A percentile compares a stretch with the other conserved stretches of the same genome.
phyloP scores from a whole-genome alignment of 2,113 vertebrate species.

The Oryzias woworae region DNA sequence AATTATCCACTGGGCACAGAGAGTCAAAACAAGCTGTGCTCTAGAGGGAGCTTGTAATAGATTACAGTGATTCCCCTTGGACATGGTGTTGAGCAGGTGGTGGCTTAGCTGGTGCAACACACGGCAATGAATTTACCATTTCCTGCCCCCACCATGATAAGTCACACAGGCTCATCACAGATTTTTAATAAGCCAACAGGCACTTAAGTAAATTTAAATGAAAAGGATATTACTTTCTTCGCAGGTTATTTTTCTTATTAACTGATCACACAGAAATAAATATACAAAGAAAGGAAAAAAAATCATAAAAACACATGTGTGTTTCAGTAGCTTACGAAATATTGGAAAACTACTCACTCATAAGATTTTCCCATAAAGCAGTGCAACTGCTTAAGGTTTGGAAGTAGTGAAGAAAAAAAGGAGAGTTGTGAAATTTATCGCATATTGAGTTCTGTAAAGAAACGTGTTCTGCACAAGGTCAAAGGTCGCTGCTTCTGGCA shows the following conservation, averaged over 20 bases:
- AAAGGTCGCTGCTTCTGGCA: neutral
- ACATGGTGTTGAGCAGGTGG: conserved; percentile 78
- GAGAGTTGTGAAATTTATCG: no score
- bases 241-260: conserved; percentile 56
- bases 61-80: conserved; percentile 75
- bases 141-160: conserved; percentile 69
- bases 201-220: conserved; percentile 65
- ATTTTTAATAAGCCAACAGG: conserved; percentile 65
- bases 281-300: neutral
- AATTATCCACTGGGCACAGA: conserved; percentile 70
- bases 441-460: neutral
- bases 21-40: conserved; percentile 74
- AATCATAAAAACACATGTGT: neutral
- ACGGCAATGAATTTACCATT: conserved; percentile 70
- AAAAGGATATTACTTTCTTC: conserved; percentile 40
- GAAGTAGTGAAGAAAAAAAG: no score
- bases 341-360: no score
- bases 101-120: conserved; percentile 72
- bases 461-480: neutral
- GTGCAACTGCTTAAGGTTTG: no score
- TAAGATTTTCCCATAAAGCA: no score
- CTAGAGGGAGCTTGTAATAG: conserved; percentile 77
- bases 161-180: conserved; percentile 62
- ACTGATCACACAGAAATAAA: conserved; percentile 10
- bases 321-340: neutral